phyloP scores from a whole-genome alignment of 2,888 invertebrate species.

The Drosophila yooni region DNA sequence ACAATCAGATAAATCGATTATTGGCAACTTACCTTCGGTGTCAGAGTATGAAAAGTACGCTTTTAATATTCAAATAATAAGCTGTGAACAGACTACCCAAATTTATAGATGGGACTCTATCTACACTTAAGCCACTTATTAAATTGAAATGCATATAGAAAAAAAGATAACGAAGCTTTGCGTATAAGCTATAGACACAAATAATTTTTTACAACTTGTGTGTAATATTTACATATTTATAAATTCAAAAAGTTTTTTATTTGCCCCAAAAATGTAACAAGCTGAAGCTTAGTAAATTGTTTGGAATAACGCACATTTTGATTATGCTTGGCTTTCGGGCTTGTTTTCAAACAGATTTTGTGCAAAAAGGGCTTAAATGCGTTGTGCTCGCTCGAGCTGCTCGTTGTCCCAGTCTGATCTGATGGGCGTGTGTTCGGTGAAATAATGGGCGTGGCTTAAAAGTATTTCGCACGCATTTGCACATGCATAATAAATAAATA shows the following conservation, averaged over 20 bases:
- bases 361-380: constrained; percentile 16
- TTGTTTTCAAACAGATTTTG: constrained; percentile 28
- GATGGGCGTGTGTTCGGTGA: neutral
- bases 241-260: constrained; percentile 4
- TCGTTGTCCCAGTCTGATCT: constrained; percentile 22
- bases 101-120: neutral
- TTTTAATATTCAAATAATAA: too few species aligned
- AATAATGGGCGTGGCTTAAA: constrained; percentile 34
- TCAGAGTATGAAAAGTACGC: too few species aligned
- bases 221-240: constrained; percentile 5
- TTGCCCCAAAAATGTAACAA: neutral
- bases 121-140: neutral
- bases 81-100: neutral
- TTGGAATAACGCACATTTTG: constrained; percentile 21
- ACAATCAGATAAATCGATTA: neutral
- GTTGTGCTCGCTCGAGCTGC: constrained; percentile 4
- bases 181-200: neutral
- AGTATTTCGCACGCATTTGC: constrained; percentile 68
- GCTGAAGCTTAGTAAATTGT: constrained; percentile 11
- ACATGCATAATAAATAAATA: constrained; percentile 72
- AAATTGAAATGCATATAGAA: neutral
- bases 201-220: neutral
- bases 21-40: too few species aligned
- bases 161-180: neutral
- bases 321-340: constrained; percentile 21